phyloP scores from a whole-genome alignment of 2,797 vertebrate genomes.

The Mormyrops boulengeri region DNA sequence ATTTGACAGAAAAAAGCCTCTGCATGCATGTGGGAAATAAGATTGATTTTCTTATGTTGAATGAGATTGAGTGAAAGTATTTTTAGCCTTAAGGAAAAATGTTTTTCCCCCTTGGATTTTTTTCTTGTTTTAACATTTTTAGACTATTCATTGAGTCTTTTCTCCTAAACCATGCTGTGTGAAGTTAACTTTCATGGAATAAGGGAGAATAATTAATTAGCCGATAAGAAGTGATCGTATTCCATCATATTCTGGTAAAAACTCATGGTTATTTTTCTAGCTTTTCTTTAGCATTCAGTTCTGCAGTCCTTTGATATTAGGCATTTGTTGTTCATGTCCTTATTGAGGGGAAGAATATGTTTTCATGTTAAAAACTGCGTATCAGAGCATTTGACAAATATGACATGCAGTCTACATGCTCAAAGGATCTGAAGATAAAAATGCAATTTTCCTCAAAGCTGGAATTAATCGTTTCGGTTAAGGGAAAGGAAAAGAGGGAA shows the following conservation, averaged over 20 bases:
- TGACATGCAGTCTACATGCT: slow-evolving; percentile 26
- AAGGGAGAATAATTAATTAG: neutral
- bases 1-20: slow-evolving; percentile 33
- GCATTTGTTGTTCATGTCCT: slow-evolving; percentile 51
- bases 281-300: slow-evolving; percentile 22
- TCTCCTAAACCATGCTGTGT: neutral
- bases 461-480: slow-evolving; percentile 20
- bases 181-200: neutral
- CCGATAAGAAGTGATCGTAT: slow-evolving; percentile 14
- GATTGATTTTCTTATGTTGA: slow-evolving; percentile 29
- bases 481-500: slow-evolving; percentile 10
- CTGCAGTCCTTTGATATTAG: slow-evolving; percentile 39
- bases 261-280: slow-evolving; percentile 20
- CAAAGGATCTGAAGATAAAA: slow-evolving; percentile 25
- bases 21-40: slow-evolving; percentile 13
- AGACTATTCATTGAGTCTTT: neutral
- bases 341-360: slow-evolving; percentile 34
- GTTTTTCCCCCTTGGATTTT: slow-evolving; percentile 21
- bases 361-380: slow-evolving; percentile 38
- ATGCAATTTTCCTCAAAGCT: slow-evolving; percentile 25
- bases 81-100: slow-evolving; percentile 36
- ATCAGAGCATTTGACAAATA: slow-evolving; percentile 24
- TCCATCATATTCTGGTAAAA: slow-evolving; percentile 32
- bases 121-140: neutral
- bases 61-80: slow-evolving; percentile 18